A percentile compares a stretch with the other conserved stretches of the same genome.
These are phyloP conservation scores for Paramisgurnus dabryanus DNA, from an alignment of 2,113 vertebrate genomes.

Conservation along the genomic window DNA sequence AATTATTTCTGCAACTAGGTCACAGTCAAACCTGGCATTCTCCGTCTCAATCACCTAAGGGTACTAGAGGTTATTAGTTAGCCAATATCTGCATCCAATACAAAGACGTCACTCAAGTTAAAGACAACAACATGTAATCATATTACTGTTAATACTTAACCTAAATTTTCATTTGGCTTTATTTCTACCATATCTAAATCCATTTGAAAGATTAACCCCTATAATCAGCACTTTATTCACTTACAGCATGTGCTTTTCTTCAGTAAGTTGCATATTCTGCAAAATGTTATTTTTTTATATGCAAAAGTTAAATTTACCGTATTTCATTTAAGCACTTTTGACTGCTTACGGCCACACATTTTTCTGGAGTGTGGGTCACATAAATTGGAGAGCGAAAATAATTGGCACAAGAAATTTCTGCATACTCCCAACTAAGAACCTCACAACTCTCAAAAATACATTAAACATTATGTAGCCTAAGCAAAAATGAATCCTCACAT, in stretches of 20 bases:
- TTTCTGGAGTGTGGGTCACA: neutral
- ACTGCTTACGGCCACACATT: neutral
- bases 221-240: no score
- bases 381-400: conserved; percentile 3
- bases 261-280: neutral
- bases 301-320: neutral
- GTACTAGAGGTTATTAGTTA: neutral
- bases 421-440: conserved; percentile 6
- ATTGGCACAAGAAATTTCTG: conserved; percentile 17
- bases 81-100: neutral
- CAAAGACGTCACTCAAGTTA: no score
- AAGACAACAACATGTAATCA: no score
- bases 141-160: no score
- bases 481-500: conserved; percentile 14
- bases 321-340: no score
- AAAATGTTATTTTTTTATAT: neutral
- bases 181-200: no score
- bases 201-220: no score
- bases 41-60: neutral
- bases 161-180: no score
- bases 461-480: neutral
- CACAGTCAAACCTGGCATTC: neutral
- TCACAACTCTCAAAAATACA: conserved; percentile 15
- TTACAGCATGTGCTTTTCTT: neutral
- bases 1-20: neutral